A percentile compares a stretch with the other conserved stretches of the same genome.
Evolutionary conservation across 2,797 vertebrate genomes (phyloP).

Genomic region (Capromys pilorides): DNA sequence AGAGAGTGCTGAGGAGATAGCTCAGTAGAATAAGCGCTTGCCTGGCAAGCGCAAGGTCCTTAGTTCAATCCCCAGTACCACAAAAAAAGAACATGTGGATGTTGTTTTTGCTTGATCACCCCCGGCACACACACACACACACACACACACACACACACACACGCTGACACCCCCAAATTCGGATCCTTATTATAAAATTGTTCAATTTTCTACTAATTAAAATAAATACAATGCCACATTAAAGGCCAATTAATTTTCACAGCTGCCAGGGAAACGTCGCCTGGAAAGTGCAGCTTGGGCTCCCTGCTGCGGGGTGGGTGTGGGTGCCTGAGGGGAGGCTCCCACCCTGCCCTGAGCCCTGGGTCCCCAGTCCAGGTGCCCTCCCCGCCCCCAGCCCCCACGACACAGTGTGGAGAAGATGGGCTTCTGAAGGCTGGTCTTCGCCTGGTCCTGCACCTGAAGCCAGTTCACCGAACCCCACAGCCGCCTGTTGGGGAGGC

Average conservation of each 20-base stretch:
- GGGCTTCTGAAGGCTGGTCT: neutral
- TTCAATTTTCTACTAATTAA: conserved; percentile 74
- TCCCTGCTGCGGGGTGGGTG: neutral
- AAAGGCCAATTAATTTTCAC: conserved; percentile 72
- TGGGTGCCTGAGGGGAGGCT: neutral
- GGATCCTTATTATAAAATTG: conserved; percentile 70
- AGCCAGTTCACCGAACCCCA: neutral
- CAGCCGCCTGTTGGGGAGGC: neutral
- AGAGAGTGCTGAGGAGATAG: no score
- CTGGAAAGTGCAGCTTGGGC: neutral
- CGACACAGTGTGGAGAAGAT: neutral
- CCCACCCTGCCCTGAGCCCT: neutral
- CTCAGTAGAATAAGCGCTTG: no score
- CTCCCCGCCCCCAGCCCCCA: no score
- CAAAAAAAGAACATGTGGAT: neutral
- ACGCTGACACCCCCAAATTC: neutral
- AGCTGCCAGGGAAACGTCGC: conserved; percentile 48
- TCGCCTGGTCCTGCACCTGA: neutral
- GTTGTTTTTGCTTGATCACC: neutral
- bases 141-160: neutral
- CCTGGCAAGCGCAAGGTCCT: no score
- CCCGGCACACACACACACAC: neutral
- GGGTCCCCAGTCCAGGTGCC: neutral
- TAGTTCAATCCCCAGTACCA: no score
- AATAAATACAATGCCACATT: conserved; percentile 70